Conservation (phyloP, 92 coral and sea anemone genomes). For the Pocillopora meandrina region DNA sequence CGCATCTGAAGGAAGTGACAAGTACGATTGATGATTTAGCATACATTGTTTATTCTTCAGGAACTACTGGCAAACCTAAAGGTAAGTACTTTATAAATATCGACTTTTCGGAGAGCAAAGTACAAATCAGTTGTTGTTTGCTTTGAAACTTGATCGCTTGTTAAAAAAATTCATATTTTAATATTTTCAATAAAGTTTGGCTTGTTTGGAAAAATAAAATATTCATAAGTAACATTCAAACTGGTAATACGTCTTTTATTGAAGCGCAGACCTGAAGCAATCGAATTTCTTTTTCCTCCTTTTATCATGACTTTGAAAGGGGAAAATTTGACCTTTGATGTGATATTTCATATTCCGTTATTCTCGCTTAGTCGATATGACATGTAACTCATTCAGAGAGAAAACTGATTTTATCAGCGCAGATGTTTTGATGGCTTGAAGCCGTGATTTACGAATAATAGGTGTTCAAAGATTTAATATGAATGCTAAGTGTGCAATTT, state of each 20-base stretch:
- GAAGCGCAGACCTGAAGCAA: not conserved
- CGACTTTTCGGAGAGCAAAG: slow-evolving; percentile 4
- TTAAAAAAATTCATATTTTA: not conserved
- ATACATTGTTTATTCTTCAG: slow-evolving; percentile 86
- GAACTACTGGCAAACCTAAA: slow-evolving; percentile 88
- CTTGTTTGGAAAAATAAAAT: too few relatives aligned
- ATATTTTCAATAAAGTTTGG: not conserved
- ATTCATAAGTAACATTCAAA: too few relatives aligned
- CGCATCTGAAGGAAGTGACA: slow-evolving; percentile 34
- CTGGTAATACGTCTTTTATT: too few relatives aligned
- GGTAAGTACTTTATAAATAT: slow-evolving; percentile 35
- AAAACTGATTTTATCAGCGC: not conserved
- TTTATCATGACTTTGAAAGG: too few relatives aligned
- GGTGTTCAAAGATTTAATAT: not conserved
- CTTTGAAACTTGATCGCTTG: not conserved
- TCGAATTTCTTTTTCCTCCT: not conserved
- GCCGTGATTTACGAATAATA: not conserved
- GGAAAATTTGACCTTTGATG: too few relatives aligned
- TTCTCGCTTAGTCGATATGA: not conserved
- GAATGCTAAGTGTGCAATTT: not conserved
- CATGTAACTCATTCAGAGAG: not conserved
- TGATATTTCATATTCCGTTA: too few relatives aligned
- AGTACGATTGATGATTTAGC: slow-evolving; percentile 75
- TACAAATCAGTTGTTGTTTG: not conserved
- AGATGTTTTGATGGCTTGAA: slow-evolving; percentile 5